These are phyloP conservation scores for Pardalotus punctatus DNA, from an alignment of 2,113 vertebrate genomes.

Conservation along the genomic window DNA sequence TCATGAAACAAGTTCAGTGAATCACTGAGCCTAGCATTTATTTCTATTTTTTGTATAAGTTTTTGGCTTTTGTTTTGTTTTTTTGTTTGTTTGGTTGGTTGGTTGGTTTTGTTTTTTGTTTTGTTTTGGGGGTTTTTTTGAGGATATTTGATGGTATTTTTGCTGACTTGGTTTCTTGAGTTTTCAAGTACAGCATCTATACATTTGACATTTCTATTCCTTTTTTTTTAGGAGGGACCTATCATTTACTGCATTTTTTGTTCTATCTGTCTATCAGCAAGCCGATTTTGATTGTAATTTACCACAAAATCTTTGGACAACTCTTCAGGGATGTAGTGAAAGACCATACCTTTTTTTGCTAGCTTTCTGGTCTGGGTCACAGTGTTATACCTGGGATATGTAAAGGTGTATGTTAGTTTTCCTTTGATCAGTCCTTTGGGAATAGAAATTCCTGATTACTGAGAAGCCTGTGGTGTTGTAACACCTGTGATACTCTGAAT, in stretches of 20 bases:
- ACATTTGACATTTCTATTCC: background rate
- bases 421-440: background rate
- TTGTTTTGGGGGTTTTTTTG: no score
- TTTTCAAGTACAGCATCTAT: background rate
- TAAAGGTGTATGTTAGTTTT: background rate
- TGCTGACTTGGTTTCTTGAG: background rate
- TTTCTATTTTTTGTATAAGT: background rate
- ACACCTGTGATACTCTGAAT: background rate
- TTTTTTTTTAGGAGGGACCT: background rate
- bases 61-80: background rate
- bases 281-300: background rate
- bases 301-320: background rate
- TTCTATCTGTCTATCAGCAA: background rate
- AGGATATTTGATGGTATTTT: background rate
- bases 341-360: background rate
- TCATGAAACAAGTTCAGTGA: background rate
- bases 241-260: background rate
- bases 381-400: background rate
- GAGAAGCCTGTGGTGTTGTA: background rate
- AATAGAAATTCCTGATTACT: background rate
- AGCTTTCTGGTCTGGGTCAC: background rate
- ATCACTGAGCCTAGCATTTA: background rate
- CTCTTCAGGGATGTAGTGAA: background rate
- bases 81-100: no score
- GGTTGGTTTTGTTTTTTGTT: no score